These are phyloP conservation scores for Rhinatrema bivittatum DNA, from an alignment of 2,797 vertebrate genomes.

Conservation along the genomic window DNA sequence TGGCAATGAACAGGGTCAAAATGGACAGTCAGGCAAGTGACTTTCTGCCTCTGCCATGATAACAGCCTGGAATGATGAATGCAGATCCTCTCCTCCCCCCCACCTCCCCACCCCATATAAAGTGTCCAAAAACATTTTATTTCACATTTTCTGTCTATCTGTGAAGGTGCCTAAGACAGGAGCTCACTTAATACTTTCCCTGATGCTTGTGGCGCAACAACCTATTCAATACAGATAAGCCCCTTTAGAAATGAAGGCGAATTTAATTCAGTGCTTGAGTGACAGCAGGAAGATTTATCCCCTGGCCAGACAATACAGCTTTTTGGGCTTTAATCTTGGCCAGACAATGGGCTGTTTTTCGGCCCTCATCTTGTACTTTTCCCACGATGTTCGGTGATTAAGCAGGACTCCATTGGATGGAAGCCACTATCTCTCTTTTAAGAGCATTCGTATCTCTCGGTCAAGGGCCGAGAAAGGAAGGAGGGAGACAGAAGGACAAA, in stretches of 20 bases:
- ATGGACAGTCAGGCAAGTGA: slow-evolving; percentile 41
- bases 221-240: slow-evolving; percentile 98
- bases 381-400: slow-evolving; percentile 97
- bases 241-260: slow-evolving; percentile 91
- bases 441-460: slow-evolving; percentile 55
- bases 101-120: slow-evolving; percentile 17
- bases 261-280: slow-evolving; percentile 97
- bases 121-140: slow-evolving; percentile 43
- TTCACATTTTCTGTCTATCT: slow-evolving; percentile 43
- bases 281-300: slow-evolving; percentile 99
- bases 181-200: slow-evolving; percentile 79
- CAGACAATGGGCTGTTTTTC: slow-evolving; percentile 89
- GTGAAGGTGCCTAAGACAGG: slow-evolving; percentile 62
- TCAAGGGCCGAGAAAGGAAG: slow-evolving; percentile 31
- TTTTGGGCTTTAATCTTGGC: slow-evolving; percentile 95
- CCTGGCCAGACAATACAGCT: slow-evolving; percentile 85
- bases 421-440: slow-evolving; percentile 84
- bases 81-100: slow-evolving; percentile 53
- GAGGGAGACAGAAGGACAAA: slow-evolving; percentile 22
- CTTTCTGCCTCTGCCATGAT: slow-evolving; percentile 4
- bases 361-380: slow-evolving; percentile 79
- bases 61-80: slow-evolving; percentile 41
- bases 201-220: slow-evolving; percentile 83
- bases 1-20: slow-evolving; percentile 6
- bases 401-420: slow-evolving; percentile 70